A percentile compares a stretch with the other conserved stretches of the same genome.
phyloP scores from a whole-genome alignment of 1,140 invertebrate genomes.

The Rhopalosiphum maidis region DNA sequence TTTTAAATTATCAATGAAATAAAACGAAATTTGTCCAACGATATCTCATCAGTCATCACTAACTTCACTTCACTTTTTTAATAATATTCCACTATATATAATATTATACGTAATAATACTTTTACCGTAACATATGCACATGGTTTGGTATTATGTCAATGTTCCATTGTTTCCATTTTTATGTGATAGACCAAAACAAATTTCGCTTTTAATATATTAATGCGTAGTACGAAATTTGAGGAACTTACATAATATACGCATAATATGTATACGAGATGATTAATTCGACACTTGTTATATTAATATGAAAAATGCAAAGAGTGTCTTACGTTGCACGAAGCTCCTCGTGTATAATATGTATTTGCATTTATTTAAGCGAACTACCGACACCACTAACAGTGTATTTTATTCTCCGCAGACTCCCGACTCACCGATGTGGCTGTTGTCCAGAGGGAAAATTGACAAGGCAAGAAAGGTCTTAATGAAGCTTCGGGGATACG shows the following conservation, averaged over 20 bases:
- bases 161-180: neutral
- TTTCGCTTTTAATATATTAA: neutral
- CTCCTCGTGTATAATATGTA: neutral
- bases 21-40: neutral
- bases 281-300: neutral
- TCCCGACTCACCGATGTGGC: conserved; percentile 74
- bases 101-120: no score
- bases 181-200: neutral
- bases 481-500: conserved; percentile 66
- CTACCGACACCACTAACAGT: neutral
- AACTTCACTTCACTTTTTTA: neutral
- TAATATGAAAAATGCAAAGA: neutral
- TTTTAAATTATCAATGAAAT: neutral
- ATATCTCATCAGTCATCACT: no score
- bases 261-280: neutral
- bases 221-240: neutral
- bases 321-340: neutral
- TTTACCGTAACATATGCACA: neutral
- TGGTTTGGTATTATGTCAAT: neutral
- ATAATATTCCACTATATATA: neutral
- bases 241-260: neutral
- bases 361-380: neutral
- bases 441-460: conserved; percentile 65
- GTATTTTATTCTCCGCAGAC: conserved; percentile 62
- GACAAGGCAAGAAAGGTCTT: conserved; percentile 65